phyloP scores from a whole-genome alignment of 2,888 invertebrate genomes.

The Opisthograptis luteolata region DNA sequence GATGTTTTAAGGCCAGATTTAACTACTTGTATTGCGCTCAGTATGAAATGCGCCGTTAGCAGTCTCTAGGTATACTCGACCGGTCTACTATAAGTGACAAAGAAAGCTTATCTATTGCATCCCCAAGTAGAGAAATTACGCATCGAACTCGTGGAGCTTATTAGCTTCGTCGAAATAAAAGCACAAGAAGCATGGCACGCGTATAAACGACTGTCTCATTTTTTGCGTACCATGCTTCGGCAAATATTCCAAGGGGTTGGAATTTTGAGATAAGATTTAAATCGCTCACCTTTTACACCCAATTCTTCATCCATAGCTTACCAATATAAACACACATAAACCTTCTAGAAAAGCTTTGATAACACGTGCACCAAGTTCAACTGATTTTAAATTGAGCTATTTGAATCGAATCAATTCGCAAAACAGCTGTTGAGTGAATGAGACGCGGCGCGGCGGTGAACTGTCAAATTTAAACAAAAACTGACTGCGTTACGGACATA shows the following conservation, averaged over 20 bases:
- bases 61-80: too few relatives aligned
- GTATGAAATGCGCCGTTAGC: too few relatives aligned
- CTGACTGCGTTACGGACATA: conserved; percentile 25
- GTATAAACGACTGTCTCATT: not conserved
- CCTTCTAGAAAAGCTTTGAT: conserved; percentile 29
- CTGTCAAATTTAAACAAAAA: conserved; percentile 70
- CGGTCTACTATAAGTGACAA: too few relatives aligned
- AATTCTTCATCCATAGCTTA: conserved; percentile 67
- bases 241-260: not conserved
- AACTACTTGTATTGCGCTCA: too few relatives aligned
- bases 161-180: not conserved
- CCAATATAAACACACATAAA: conserved; percentile 34
- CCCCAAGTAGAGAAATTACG: too few relatives aligned
- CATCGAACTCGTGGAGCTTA: too few relatives aligned
- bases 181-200: conserved; percentile 1
- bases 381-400: conserved; percentile 57
- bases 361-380: conserved; percentile 66
- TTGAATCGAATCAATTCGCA: conserved; percentile 53
- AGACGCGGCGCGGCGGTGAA: conserved; percentile 62
- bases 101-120: too few relatives aligned
- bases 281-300: conserved; percentile 61
- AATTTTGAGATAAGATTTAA: not conserved
- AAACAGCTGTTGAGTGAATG: conserved; percentile 82
- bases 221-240: conserved; percentile 22
- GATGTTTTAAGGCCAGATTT: too few relatives aligned